Conservation (phyloP, 2,797 vertebrate species). For the Sebastes nivosus region DNA sequence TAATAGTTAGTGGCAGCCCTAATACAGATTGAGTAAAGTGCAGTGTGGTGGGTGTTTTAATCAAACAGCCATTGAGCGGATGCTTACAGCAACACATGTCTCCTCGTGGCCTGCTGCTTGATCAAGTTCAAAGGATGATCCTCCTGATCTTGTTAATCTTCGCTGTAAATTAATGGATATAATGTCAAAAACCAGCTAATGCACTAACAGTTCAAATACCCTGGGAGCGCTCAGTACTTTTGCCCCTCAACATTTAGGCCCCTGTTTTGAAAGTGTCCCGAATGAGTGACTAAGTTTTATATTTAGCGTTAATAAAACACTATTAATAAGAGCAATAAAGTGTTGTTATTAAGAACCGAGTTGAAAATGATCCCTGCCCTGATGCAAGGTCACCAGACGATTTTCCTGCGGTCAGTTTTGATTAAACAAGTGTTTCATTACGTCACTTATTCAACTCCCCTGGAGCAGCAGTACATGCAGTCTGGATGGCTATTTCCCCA, state of each 20-base stretch:
- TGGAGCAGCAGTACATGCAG: not conserved
- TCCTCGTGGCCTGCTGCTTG: not conserved
- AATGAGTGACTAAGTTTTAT: constrained; percentile 21
- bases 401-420: constrained; percentile 11
- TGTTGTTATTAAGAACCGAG: constrained; percentile 5
- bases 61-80: not conserved
- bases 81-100: not conserved
- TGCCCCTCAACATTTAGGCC: constrained; percentile 10
- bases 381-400: constrained; percentile 25
- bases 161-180: not conserved
- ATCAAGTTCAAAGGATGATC: not conserved
- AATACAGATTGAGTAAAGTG: not conserved
- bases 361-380: constrained; percentile 11
- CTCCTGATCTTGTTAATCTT: not conserved
- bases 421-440: constrained; percentile 41
- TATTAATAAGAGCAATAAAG: constrained; percentile 32
- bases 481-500: not conserved
- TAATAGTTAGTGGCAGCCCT: too few relatives aligned
- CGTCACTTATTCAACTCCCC: not conserved
- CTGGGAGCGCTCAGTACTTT: not conserved
- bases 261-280: constrained; percentile 2
- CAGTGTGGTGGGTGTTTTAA: not conserved
- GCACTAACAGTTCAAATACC: not conserved
- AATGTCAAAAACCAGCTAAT: not conserved
- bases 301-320: constrained; percentile 25